Base-by-base conservation (phyloP, 2,888 invertebrate genomes). In the Steinernema hermaphroditum region DNA sequence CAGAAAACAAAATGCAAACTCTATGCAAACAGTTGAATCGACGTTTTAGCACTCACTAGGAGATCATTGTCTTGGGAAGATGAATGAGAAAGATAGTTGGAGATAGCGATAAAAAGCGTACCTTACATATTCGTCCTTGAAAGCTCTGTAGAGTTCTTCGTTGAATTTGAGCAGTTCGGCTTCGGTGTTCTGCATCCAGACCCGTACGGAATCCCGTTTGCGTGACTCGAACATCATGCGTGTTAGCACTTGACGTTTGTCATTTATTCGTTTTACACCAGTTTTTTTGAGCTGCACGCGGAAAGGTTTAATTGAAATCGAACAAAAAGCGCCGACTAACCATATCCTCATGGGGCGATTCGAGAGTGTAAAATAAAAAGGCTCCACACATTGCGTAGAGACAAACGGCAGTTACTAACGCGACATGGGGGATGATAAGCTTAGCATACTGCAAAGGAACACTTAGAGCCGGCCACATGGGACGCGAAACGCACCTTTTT, bases 111-210 rank as follows among this genome's bases (percentile, higher is more conserved):
- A 27, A 46, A 8, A 1, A 27, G 32, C 77, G 68, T 43, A 84
- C 81, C 84, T 78, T 43, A 86, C 86, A 72, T 85, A 86, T 75
- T 86, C 83, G 69, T 85, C 83, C 72, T 85, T 86, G 75, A 83
- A 86, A 19, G 85, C 82, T 68, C 80, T 79, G 76, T 82, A 86
- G 72, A 86, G 77, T 37, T 81, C 72, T 57, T 81, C 79, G 69
- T 82, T 84, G 77, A 82, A 85, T 37, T 72, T 54, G 71, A 78
- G 79, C 74, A 85, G 72, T 49, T 80, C 76, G 24, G 72, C 54
- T 62, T 82, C 80, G 71, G 82, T 79, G 29, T 77, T 71, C 8
- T 71, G 69, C 68, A 75, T 79, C 83, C 85, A 85, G 32, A 75
- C 77, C 76, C 75, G 19, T 72, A 72, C 32, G 73, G 54, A 37